Percentiles rank a stretch among this genome's conserved stretches.
Evolutionary conservation across 2,888 invertebrate species (phyloP).

Genomic region (Itoplectis maculator): DNA sequence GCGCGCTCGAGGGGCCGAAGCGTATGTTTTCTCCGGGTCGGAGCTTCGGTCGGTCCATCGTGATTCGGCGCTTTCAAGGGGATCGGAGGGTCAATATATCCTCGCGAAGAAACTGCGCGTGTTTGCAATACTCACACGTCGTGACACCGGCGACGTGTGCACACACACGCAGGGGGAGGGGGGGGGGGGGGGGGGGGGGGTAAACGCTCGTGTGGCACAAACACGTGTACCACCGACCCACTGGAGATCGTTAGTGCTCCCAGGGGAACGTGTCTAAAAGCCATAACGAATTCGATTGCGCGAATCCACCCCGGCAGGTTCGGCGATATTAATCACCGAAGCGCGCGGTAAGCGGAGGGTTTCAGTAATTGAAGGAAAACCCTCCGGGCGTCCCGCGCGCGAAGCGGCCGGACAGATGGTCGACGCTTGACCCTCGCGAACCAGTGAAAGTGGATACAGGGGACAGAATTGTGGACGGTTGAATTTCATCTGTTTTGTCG

Average conservation of each 20-base stretch:
- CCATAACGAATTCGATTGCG: conserved; percentile 37
- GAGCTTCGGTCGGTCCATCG: neutral
- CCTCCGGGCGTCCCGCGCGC: neutral
- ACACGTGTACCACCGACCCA: neutral
- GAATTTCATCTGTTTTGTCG: no score
- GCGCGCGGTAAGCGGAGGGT: neutral
- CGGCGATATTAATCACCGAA: conserved; percentile 36
- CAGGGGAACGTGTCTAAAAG: conserved; percentile 36
- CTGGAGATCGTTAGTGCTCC: conserved; percentile 31
- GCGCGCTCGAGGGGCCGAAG: neutral
- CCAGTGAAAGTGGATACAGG: neutral
- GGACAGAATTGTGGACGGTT: neutral
- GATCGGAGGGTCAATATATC: neutral
- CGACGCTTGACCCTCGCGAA: neutral
- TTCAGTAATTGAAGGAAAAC: conserved; percentile 35
- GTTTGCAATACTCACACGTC: neutral
- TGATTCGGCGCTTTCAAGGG: neutral
- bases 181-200: neutral
- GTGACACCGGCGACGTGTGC: no score
- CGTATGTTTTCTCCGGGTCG: neutral
- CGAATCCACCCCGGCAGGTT: conserved; percentile 17
- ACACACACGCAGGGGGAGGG: neutral
- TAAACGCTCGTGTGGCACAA: neutral
- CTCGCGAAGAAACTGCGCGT: neutral
- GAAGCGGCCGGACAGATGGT: neutral